Evolutionary conservation across 2,113 vertebrate species (phyloP), one percentile per base, ranked within the genome.

Genomic region (Cettia cetti): DNA sequence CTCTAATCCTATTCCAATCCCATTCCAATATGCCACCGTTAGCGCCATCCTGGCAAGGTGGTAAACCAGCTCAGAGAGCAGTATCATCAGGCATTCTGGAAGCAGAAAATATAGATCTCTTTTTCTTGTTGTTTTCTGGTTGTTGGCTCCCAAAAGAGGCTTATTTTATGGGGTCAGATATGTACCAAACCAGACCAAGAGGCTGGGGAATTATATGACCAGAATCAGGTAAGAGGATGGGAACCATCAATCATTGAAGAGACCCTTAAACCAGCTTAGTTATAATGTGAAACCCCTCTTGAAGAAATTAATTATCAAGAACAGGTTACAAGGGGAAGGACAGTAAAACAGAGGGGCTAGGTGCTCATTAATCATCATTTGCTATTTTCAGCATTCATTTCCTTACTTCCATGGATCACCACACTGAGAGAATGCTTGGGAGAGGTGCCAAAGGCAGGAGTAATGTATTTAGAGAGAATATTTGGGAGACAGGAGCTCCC

Each of bases 291-390:
- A 89, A 74, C 24, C 19, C 17, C 33, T 78, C 50, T 61, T 71
- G 42, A 70, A 96, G 63, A 82, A 89, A 92, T 83, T 79, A 88
- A 76, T 96, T 83, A 66, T 68, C 80, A 95, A 86, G 89, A 76
- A 93, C 65, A 44, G 4, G 21, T 60, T 81, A 60, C 61, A 63
- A 93, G 33, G 42, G 52, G 52, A 90, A 95, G 86, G 64, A 86
- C 85, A 54, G 71, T 31, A 54, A 93, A 93, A 82, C n/a, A 86
- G 31, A 82, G 40, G 31, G 37, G 71, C 26, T 65, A 82, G n/a
- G 61, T 80, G 65, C 69, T 72, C 94, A 92, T 96, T 90, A 93
- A 94, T 92, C 94, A 95, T 90, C 22, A 76, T 95, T 93, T 96
- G 78, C 82, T 72, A 65, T 45, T 86, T 74, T 82, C 82, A 37